Evolutionary conservation across 2,888 invertebrate genomes (phyloP), one percentile per base, ranked within the genome.

Genomic region (Netelia inedita): DNA sequence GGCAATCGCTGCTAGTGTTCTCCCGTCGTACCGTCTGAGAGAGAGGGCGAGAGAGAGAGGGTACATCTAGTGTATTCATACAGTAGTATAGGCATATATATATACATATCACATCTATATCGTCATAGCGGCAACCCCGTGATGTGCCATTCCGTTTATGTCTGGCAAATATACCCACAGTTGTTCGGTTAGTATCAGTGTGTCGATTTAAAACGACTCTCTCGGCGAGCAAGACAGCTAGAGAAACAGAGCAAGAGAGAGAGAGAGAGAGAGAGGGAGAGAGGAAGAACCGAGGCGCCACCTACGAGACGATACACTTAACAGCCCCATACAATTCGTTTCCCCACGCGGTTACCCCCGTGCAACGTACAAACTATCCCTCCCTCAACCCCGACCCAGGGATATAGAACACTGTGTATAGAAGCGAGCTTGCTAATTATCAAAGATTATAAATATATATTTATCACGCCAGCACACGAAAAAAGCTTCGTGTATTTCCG

Each of bases 101-200:
- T 50, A 61, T 28, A 16, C 68, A 68, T 35, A 55, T 55, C 57
- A 88, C 86, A 89, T 89, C 86, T 89, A 90, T 89, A 89, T 88
- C 86, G 19, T 16, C 84, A 69, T 83, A 85, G 87, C 89, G 87
- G 83, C 89, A 90, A 89, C 89, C 89, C 89, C 88, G 86, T 88
- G 89, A 82, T 76, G 86, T 82, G 86, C 87, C 86, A 87, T 90
- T 89, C 88, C 90, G 90, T 91, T 91, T 91, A 91, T 91, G 89
- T 79, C 91, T 91, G 90, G 90, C 90, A 91, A 91, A 91, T 91
- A 91, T 88, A 89, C 65, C 72, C 91, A 87, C 87, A 90, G 90
- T 91, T 91, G 90, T 91, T 90, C 90, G 90, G 89, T 89, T 88
- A 87, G 88, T 85, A 88, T 86, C 82, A 83, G 88, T 88, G 87